These are phyloP conservation scores for Drosophila testacea DNA, from an alignment of 2,888 invertebrate species.

Conservation along the genomic window DNA sequence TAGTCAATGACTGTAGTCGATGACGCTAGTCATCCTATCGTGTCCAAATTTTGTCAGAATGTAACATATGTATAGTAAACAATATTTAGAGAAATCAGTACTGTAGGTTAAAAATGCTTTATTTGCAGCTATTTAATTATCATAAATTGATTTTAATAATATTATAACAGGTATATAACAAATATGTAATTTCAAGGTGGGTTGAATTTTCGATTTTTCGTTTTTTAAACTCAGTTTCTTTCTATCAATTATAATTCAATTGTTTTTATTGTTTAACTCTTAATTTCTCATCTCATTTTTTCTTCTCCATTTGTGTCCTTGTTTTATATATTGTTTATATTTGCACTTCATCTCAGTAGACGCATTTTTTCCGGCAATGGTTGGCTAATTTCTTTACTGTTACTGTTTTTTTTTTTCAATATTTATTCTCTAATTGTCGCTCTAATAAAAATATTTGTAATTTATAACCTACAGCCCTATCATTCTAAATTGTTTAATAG, in stretches of 20 bases:
- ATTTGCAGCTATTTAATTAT: slow-evolving; percentile 76
- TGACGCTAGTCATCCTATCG: too few relatives aligned
- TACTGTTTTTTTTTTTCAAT: slow-evolving; percentile 38
- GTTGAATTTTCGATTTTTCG: slow-evolving; percentile 83
- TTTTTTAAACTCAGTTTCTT: slow-evolving; percentile 77
- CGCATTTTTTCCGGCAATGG: slow-evolving; percentile 70
- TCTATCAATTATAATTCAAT: slow-evolving; percentile 59
- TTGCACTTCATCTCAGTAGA: slow-evolving; percentile 55
- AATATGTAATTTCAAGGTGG: slow-evolving; percentile 84
- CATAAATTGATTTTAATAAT: slow-evolving; percentile 74
- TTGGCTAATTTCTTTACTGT: slow-evolving; percentile 71
- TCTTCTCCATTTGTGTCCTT: not conserved
- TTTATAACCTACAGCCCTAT: slow-evolving; percentile 59
- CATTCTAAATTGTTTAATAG: slow-evolving; percentile 38
- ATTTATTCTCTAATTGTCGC: slow-evolving; percentile 44
- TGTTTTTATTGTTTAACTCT: slow-evolving; percentile 50
- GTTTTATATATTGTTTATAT: slow-evolving; percentile 8
- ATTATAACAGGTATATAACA: slow-evolving; percentile 83
- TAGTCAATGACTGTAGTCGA: too few relatives aligned
- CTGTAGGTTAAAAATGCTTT: slow-evolving; percentile 67
- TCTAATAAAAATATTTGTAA: slow-evolving; percentile 55
- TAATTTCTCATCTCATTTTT: slow-evolving; percentile 43
- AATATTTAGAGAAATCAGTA: not conserved
- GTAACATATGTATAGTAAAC: too few relatives aligned
- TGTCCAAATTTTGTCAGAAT: too few relatives aligned